Evolutionary conservation across 2,797 vertebrate genomes (phyloP).

Genomic region (Acanthiza pusilla): DNA sequence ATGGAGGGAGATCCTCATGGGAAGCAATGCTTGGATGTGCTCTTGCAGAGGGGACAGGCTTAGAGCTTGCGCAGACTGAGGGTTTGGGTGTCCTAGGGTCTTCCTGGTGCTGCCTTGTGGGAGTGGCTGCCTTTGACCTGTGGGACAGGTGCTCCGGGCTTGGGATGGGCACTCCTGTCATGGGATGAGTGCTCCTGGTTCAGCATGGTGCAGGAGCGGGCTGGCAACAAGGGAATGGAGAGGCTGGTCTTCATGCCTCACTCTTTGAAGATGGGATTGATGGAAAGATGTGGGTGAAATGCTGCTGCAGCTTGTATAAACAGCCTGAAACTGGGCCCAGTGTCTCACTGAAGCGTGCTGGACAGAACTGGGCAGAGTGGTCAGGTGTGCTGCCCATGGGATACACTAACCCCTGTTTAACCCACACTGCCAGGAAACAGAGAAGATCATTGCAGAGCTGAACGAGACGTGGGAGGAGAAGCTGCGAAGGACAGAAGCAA

Average conservation of each 20-base stretch:
- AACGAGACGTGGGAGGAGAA: conserved; percentile 99
- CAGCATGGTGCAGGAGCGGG: background rate
- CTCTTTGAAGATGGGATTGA: background rate
- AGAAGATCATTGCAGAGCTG: conserved; percentile 98
- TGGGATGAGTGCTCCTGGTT: background rate
- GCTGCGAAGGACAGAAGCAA: conserved; percentile 91
- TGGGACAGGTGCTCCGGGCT: rapidly evolving
- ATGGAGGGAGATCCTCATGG: background rate
- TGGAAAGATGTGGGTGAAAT: background rate
- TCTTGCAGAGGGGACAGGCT: background rate
- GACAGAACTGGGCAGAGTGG: background rate
- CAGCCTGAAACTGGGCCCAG: background rate
- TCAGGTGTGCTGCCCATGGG: background rate
- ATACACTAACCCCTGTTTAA: background rate
- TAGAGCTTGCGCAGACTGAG: background rate
- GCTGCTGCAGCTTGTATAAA: background rate
- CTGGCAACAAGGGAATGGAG: background rate
- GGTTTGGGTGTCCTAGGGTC: background rate
- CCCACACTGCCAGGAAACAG: conserved; percentile 82
- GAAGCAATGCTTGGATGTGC: rapidly evolving
- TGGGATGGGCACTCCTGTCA: background rate
- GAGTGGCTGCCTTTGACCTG: background rate
- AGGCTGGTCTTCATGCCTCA: background rate
- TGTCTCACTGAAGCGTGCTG: rapidly evolving
- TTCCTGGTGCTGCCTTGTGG: rapidly evolving